Conservation (phyloP, 2,113 vertebrate species). For the Cranoglanis bouderius region DNA sequence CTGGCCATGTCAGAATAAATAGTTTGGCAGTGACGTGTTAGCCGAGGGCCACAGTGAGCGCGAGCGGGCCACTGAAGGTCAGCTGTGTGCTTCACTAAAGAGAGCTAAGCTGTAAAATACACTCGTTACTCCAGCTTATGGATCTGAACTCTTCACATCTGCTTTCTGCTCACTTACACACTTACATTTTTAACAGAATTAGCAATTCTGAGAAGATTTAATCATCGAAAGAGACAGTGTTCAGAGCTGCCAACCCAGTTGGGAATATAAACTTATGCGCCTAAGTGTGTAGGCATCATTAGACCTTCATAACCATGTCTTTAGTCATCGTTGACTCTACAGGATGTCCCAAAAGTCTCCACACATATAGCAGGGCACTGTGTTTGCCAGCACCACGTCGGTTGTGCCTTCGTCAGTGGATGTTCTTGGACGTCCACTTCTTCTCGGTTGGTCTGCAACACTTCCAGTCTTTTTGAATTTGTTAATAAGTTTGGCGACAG, state of each 20-base stretch:
- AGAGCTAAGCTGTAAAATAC: slow-evolving; percentile 23
- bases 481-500: no score
- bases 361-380: no score
- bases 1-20: neutral
- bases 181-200: slow-evolving; percentile 66
- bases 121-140: slow-evolving; percentile 16
- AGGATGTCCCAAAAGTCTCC: no score
- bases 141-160: slow-evolving; percentile 55
- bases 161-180: slow-evolving; percentile 60
- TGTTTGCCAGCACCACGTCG: no score
- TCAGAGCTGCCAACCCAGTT: slow-evolving; percentile 62
- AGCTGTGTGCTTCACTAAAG: neutral
- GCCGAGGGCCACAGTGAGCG: neutral
- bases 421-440: no score
- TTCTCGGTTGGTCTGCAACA: no score
- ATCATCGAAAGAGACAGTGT: slow-evolving; percentile 69
- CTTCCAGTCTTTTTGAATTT: no score
- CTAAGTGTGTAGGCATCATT: slow-evolving; percentile 60
- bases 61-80: neutral
- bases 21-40: neutral
- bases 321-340: slow-evolving; percentile 32
- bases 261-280: slow-evolving; percentile 71
- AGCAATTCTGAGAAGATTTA: slow-evolving; percentile 65
- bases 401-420: no score
- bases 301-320: slow-evolving; percentile 37